phyloP scores from a whole-genome alignment of 2,113 vertebrate genomes.

The Albula glossodonta region DNA sequence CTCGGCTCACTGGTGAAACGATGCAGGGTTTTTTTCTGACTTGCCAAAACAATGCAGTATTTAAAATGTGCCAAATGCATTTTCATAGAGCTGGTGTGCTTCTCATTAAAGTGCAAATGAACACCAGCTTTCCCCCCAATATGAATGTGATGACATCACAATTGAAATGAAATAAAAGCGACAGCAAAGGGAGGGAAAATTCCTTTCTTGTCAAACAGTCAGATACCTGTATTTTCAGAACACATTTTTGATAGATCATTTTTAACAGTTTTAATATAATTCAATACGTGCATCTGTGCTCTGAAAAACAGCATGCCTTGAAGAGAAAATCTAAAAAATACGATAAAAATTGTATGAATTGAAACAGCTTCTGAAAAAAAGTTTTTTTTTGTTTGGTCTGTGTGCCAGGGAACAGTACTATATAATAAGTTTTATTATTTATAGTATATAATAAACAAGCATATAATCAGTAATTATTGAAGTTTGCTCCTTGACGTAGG shows the following conservation, averaged over 20 bases:
- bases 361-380: neutral
- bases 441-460: slow-evolving; percentile 12
- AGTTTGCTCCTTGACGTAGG: slow-evolving; percentile 36
- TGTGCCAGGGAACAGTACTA: too few species aligned
- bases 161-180: slow-evolving; percentile 14
- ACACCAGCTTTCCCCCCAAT: slow-evolving; percentile 22
- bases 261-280: neutral
- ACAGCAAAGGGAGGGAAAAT: neutral
- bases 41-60: slow-evolving; percentile 17
- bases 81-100: slow-evolving; percentile 18
- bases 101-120: slow-evolving; percentile 31
- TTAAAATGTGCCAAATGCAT: slow-evolving; percentile 16
- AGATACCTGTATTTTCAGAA: neutral
- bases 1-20: slow-evolving; percentile 37
- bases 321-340: slow-evolving; percentile 29
- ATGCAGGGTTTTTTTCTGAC: slow-evolving; percentile 3
- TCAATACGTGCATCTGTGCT: neutral
- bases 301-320: slow-evolving; percentile 7
- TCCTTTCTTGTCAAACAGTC: neutral
- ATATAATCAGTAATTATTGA: slow-evolving; percentile 41
- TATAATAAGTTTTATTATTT: too few species aligned
- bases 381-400: too few species aligned
- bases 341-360: neutral
- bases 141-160: neutral
- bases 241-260: neutral